phyloP scores from a whole-genome alignment of 2,113 vertebrate genomes.

The Eurypyga helias region DNA sequence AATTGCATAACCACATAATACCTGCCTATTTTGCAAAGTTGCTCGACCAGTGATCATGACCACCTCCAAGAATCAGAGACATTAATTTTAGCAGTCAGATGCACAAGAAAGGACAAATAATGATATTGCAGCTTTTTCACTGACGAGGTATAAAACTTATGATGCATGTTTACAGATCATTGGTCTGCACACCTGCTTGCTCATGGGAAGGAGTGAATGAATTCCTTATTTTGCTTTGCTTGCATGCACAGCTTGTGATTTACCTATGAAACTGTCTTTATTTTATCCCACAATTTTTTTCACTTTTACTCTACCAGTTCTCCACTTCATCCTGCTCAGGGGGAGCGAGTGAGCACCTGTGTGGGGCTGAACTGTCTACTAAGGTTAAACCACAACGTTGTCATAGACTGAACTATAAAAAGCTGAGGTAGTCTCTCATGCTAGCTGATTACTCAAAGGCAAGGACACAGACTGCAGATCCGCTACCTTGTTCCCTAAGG shows the following conservation, averaged over 20 bases:
- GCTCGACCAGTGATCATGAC: not conserved
- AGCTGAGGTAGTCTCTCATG: not conserved
- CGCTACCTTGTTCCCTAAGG: not conserved
- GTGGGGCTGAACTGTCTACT: not conserved
- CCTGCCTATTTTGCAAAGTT: not conserved
- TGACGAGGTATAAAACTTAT: not conserved
- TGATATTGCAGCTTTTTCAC: not conserved
- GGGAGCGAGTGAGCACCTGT: rapidly evolving
- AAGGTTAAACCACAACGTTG: not conserved
- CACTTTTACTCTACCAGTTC: not conserved
- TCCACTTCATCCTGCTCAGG: not conserved
- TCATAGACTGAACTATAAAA: not conserved
- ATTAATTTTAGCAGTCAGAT: not conserved
- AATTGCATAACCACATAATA: not conserved
- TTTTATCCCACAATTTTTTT: not conserved
- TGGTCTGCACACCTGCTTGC: not conserved
- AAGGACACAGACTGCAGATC: not conserved
- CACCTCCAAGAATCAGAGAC: not conserved
- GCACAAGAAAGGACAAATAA: not conserved
- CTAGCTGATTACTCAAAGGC: not conserved
- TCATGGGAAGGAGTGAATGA: not conserved
- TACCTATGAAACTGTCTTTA: not conserved
- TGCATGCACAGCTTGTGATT: not conserved
- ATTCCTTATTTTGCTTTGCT: not conserved
- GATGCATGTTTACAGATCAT: not conserved